Evolutionary conservation across 2,113 vertebrate species (phyloP), one percentile per base, ranked within the genome.

Genomic region (Apus apus): DNA sequence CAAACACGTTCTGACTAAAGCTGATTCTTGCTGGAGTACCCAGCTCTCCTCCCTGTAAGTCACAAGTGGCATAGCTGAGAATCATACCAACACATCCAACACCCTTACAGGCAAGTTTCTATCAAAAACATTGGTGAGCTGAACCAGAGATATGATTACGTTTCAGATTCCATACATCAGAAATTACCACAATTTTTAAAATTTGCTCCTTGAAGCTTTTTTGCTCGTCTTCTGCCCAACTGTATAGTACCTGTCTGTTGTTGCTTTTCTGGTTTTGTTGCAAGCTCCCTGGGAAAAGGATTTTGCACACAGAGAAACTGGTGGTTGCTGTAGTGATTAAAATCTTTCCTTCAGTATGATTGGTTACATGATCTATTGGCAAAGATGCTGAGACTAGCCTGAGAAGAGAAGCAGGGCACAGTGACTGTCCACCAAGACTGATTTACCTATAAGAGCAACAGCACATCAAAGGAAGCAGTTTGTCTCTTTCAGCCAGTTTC

Each of bases 51-150:
- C 8, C 70, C 26, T 21, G 1, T 25, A 64, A 71, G 8, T 23
- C 32, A 9, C 17, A 45, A 38, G 36, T 15, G 18, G 17, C 30
- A 90, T 74, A 66, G 29, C 17, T 56, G 34, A 84, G 27, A 17
- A 45, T 50, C 18, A 14, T 3, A 6, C 22, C 73, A 81, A 87
- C 8, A 32, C 16, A 65, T 18, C 27, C 51, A 38, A 15, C 81
- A 85, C 53, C 5, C 10, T 30, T 32, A 21, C 22, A 51, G 50
- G 8, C 38, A 76, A 50, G 14, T 46, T 80, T 73, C 58, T 43
- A 0, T 29, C 62, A 67, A 71, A 70, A 78, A 2, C n/a, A 68
- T 6, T 0, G 3, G 64, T 5, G 2, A 77, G 15, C 8, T 66
- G 56, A 84, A 61, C 2, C 13, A 57, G 32, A 84, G 5, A 32